phyloP scores from a whole-genome alignment of 2,888 invertebrate genomes.

The Trissolcus brochymenae region DNA sequence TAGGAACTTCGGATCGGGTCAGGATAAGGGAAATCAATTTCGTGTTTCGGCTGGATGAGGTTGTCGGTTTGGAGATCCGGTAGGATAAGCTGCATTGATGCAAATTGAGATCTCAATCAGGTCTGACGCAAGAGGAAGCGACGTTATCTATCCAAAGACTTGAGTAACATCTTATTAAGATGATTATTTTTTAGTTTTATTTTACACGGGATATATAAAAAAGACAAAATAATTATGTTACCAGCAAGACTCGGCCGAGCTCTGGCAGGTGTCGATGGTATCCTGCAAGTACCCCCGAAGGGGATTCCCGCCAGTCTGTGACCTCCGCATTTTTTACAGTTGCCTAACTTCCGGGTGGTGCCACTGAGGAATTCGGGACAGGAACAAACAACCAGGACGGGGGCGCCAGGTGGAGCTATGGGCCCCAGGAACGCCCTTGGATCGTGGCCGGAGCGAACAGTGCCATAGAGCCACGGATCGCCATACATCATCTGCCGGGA shows the following conservation, averaged over 20 bases:
- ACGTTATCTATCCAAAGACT: slow-evolving; percentile 34
- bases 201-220: background rate
- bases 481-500: slow-evolving; percentile 84
- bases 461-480: slow-evolving; percentile 90
- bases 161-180: slow-evolving; percentile 39
- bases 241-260: slow-evolving; percentile 73
- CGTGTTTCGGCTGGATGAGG: slow-evolving; percentile 16
- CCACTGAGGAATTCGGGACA: slow-evolving; percentile 88
- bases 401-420: slow-evolving; percentile 79
- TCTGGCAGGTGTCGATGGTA: slow-evolving; percentile 66
- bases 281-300: slow-evolving; percentile 81
- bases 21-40: slow-evolving; percentile 32
- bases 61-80: slow-evolving; percentile 12
- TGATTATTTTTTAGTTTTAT: slow-evolving; percentile 26
- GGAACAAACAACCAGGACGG: slow-evolving; percentile 87
- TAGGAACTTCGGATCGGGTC: background rate
- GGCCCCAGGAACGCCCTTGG: slow-evolving; percentile 77
- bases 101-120: slow-evolving; percentile 40
- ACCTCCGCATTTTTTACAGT: slow-evolving; percentile 90
- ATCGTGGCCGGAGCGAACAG: slow-evolving; percentile 72
- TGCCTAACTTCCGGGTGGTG: slow-evolving; percentile 85
- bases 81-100: slow-evolving; percentile 21
- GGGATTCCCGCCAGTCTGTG: slow-evolving; percentile 84
- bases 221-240: slow-evolving; percentile 46
- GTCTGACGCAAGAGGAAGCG: slow-evolving; percentile 42